Percentiles rank a stretch among this genome's conserved stretches.
These are phyloP conservation scores for Eleutherodactylus coqui DNA, from an alignment of 2,797 vertebrate species.

Conservation along the genomic window DNA sequence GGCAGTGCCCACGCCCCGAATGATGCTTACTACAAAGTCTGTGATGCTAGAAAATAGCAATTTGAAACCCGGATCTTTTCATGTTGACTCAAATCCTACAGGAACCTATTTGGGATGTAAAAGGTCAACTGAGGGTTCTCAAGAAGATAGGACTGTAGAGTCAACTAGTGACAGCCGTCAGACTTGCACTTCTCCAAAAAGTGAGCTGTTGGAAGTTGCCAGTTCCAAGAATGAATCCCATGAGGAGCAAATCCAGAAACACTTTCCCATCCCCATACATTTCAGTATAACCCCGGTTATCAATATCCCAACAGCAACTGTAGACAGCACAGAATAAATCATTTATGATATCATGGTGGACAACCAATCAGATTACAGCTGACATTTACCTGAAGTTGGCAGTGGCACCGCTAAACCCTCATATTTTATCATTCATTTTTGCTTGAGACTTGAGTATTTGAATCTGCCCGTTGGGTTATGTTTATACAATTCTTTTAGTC, in stretches of 20 bases:
- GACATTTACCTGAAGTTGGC: not conserved
- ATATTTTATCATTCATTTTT: too few species aligned
- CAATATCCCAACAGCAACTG: conserved; percentile 63
- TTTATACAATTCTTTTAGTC: too few species aligned
- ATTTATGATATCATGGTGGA: not conserved
- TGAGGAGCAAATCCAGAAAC: not conserved
- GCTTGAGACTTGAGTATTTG: too few species aligned
- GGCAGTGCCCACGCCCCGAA: not conserved
- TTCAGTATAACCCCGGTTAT: conserved; percentile 22
- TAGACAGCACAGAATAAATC: conserved; percentile 27
- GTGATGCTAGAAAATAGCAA: conserved; percentile 9
- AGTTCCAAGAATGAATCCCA: not conserved
- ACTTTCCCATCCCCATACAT: too few species aligned
- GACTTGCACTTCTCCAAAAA: not conserved
- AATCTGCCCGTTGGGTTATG: too few species aligned
- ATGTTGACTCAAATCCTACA: not conserved
- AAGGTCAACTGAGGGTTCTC: not conserved
- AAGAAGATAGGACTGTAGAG: not conserved
- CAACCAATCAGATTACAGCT: not conserved
- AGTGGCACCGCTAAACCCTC: too few species aligned
- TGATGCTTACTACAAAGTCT: not conserved
- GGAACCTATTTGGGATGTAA: not conserved
- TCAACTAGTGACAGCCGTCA: not conserved
- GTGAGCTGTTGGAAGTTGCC: not conserved
- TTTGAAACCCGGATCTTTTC: not conserved